Conservation (phyloP, 2,797 vertebrate species). For the Halcyon badia region DNA sequence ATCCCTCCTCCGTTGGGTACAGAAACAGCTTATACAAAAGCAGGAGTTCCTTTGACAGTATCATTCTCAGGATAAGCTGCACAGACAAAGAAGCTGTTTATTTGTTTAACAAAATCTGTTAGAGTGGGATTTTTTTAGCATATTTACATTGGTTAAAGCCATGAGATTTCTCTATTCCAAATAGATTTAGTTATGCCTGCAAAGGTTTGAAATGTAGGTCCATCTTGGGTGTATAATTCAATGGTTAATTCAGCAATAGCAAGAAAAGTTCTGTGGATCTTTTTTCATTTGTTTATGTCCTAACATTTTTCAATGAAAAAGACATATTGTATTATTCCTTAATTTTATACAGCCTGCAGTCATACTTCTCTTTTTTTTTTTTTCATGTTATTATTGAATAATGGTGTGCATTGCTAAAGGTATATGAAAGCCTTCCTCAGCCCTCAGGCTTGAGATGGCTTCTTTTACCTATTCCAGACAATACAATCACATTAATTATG, state of each 20-base stretch:
- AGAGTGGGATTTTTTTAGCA: fast-evolving
- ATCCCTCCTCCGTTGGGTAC: background rate
- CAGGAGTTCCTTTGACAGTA: background rate
- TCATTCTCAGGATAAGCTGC: background rate
- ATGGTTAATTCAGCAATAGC: background rate
- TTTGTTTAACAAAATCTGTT: background rate
- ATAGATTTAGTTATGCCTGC: background rate
- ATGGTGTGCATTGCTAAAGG: background rate
- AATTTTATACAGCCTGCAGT: background rate
- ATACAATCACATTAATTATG: background rate
- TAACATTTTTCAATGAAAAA: background rate
- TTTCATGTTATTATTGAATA: background rate
- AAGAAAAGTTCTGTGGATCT: background rate
- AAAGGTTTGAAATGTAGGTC: background rate
- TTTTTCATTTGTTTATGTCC: background rate
- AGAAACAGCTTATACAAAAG: background rate
- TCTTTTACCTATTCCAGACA: background rate
- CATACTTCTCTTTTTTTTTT: background rate
- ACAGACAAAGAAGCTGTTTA: background rate
- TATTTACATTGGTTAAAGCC: background rate
- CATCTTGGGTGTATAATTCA: background rate
- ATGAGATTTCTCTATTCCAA: background rate
- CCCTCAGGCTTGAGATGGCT: background rate
- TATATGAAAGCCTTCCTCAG: background rate
- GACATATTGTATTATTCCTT: background rate